These are phyloP conservation scores for Rhinoptilus africanus DNA, from an alignment of 2,113 vertebrate species.

Conservation along the genomic window DNA sequence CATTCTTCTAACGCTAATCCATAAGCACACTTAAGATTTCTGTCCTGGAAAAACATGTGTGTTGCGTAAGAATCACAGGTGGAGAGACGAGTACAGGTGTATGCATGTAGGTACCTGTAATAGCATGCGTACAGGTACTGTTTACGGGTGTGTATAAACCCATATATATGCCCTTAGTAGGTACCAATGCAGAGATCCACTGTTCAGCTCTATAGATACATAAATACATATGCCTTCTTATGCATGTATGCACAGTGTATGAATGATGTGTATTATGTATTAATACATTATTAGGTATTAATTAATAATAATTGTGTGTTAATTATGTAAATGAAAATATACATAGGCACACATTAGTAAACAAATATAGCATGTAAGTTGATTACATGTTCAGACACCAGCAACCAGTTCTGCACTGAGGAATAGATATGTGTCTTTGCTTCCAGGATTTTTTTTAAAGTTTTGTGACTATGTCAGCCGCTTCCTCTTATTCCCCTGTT, in stretches of 20 bases:
- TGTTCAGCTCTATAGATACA: neutral
- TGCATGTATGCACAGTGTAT: no score
- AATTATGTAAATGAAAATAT: neutral
- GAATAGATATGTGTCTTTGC: neutral
- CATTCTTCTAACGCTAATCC: neutral
- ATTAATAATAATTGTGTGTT: no score
- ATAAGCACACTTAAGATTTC: neutral
- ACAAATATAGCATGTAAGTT: neutral
- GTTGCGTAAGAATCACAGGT: neutral
- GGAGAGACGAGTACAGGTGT: neutral
- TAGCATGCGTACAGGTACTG: accelerated
- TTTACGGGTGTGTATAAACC: neutral
- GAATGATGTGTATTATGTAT: neutral
- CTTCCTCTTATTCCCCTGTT: neutral
- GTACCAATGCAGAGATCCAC: neutral
- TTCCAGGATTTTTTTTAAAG: neutral
- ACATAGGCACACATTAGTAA: neutral
- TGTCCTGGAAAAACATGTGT: neutral
- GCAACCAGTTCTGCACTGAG: neutral
- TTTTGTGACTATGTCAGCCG: neutral
- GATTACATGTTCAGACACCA: neutral
- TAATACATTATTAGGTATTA: no score
- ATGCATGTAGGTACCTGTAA: neutral
- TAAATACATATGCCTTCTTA: neutral
- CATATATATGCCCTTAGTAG: neutral